Percentiles rank a stretch among this genome's conserved stretches.
Conservation (phyloP, 2,113 vertebrate species). For the Tursiops truncatus region DNA sequence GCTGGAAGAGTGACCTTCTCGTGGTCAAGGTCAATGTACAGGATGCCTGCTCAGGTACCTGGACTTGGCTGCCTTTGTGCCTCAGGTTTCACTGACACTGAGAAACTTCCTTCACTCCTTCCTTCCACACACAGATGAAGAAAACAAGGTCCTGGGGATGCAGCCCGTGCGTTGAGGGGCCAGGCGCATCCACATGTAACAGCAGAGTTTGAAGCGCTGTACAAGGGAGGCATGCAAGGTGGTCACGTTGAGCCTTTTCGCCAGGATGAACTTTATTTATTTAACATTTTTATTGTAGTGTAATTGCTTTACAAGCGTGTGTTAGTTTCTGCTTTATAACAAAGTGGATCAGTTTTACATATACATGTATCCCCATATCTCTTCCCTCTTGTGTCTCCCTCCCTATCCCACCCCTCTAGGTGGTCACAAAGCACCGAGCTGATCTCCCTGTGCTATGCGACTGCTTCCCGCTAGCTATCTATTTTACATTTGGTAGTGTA, state of each 20-base stretch:
- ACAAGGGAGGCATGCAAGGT: not conserved
- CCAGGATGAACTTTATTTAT: not conserved
- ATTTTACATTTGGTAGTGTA: no score
- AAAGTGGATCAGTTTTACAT: no score
- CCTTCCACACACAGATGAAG: not conserved
- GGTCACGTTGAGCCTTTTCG: not conserved
- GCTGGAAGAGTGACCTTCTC: not conserved
- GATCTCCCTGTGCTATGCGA: no score
- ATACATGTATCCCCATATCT: no score
- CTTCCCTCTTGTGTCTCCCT: no score
- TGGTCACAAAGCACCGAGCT: no score
- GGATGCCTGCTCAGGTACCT: fast-evolving
- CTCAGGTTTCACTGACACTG: not conserved
- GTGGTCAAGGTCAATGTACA: not conserved
- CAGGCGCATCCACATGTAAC: not conserved
- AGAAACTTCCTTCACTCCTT: not conserved
- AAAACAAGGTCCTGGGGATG: not conserved
- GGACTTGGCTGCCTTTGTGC: not conserved
- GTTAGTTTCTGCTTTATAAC: no score
- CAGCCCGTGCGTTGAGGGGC: not conserved
- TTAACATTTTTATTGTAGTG: no score
- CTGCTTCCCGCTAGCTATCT: no score
- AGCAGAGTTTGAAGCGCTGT: no score
- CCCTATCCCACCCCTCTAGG: no score
- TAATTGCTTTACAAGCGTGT: no score